phyloP scores from a whole-genome alignment of 2,797 vertebrate genomes.

The Pseudochirops cupreus region DNA sequence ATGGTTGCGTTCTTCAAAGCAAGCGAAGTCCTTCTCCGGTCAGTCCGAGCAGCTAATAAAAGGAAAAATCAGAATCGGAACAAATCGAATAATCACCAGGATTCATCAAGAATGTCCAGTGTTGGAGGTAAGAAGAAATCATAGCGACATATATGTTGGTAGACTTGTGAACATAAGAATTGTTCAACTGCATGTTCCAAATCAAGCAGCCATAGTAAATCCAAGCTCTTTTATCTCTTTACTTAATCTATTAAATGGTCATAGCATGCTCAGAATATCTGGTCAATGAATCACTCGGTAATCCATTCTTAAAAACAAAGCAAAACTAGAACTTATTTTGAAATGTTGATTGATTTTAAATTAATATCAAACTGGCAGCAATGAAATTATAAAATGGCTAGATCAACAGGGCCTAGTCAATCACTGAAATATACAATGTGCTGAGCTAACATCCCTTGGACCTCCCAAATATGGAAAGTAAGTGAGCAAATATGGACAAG shows the following conservation, averaged over 20 bases:
- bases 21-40: slow-evolving; percentile 97
- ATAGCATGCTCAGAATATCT: slow-evolving; percentile 51
- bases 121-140: slow-evolving; percentile 89
- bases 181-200: slow-evolving; percentile 56
- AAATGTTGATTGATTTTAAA: slow-evolving; percentile 61
- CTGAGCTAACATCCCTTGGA: slow-evolving; percentile 14
- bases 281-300: slow-evolving; percentile 62
- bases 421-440: background rate
- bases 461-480: background rate
- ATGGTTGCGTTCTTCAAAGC: slow-evolving; percentile 99
- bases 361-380: slow-evolving; percentile 68
- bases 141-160: background rate
- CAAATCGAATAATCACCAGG: slow-evolving; percentile 93
- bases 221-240: slow-evolving; percentile 52
- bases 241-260: slow-evolving; percentile 59
- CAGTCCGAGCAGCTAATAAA: slow-evolving; percentile 95
- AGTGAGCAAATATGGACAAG: background rate
- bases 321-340: slow-evolving; percentile 26
- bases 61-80: slow-evolving; percentile 96
- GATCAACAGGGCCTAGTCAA: slow-evolving; percentile 39
- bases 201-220: slow-evolving; percentile 64
- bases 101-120: slow-evolving; percentile 91
- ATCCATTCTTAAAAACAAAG: slow-evolving; percentile 58
- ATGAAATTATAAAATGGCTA: slow-evolving; percentile 62
- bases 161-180: slow-evolving; percentile 26